Conservation (phyloP, 2,113 vertebrate genomes). For the Mobula hypostoma region DNA sequence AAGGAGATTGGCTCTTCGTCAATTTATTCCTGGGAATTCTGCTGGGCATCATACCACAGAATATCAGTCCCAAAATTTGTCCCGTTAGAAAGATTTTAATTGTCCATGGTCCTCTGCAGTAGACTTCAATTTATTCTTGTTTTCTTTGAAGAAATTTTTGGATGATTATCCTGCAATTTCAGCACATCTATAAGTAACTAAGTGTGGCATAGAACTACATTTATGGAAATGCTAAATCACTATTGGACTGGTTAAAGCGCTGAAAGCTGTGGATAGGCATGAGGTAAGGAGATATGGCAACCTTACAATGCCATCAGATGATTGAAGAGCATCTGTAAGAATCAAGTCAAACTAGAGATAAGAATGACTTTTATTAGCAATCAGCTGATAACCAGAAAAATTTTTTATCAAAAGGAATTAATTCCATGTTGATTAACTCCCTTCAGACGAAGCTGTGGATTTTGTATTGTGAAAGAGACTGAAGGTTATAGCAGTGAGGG, state of each 20-base stretch:
- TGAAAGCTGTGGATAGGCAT: background rate
- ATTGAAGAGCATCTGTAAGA: background rate
- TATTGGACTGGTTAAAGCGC: background rate
- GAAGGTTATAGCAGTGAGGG: background rate
- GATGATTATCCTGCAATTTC: background rate
- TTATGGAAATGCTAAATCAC: background rate
- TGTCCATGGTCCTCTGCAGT: background rate
- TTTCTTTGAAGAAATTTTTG: background rate
- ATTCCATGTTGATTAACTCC: slow-evolving; percentile 1
- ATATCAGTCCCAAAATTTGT: background rate
- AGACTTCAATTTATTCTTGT: background rate
- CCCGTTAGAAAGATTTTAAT: background rate
- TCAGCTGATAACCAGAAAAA: background rate
- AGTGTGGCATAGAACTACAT: background rate
- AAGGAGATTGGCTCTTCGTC: too few relatives aligned
- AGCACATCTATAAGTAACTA: background rate
- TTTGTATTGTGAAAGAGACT: background rate
- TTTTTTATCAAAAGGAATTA: background rate
- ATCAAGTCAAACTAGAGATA: background rate
- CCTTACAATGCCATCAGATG: background rate
- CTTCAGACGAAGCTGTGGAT: background rate
- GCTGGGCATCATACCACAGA: background rate
- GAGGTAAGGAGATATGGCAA: background rate
- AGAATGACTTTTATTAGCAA: background rate
- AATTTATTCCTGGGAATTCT: background rate